phyloP scores from a whole-genome alignment of 2,797 vertebrate species.

The Erpetoichthys calabaricus region DNA sequence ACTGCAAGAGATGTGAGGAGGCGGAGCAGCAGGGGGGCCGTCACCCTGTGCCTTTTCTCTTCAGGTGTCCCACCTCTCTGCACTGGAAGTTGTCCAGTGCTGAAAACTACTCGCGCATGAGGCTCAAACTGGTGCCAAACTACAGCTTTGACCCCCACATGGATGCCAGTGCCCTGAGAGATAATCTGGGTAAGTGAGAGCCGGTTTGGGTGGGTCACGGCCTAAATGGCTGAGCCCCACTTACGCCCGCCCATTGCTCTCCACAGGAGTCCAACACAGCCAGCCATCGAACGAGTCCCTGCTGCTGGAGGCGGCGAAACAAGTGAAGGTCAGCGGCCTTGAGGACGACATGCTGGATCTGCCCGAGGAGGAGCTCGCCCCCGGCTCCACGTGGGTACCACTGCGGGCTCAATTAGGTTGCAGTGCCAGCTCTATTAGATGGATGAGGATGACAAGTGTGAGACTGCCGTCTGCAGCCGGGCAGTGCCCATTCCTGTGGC shows the following conservation, averaged over 20 bases:
- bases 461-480: too few relatives aligned
- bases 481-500: too few relatives aligned
- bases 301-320: constrained; percentile 84
- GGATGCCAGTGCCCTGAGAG: constrained; percentile 85
- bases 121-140: constrained; percentile 80
- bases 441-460: too few relatives aligned
- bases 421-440: too few relatives aligned
- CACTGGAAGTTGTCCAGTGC: constrained; percentile 84
- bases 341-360: constrained; percentile 86
- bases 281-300: constrained; percentile 68
- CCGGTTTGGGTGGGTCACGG: neutral
- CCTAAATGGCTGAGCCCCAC: neutral
- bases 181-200: constrained; percentile 75
- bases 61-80: constrained; percentile 57
- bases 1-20: neutral
- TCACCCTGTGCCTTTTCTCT: constrained; percentile 12
- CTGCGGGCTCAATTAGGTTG: too few relatives aligned
- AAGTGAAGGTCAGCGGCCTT: constrained; percentile 86
- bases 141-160: constrained; percentile 71
- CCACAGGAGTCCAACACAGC: constrained; percentile 66
- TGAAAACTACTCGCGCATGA: constrained; percentile 94
- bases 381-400: constrained; percentile 22
- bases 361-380: constrained; percentile 68
- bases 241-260: neutral
- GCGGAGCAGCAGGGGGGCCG: neutral